These are phyloP conservation scores for Indri indri DNA, from an alignment of 2,113 vertebrate genomes.

Conservation along the genomic window DNA sequence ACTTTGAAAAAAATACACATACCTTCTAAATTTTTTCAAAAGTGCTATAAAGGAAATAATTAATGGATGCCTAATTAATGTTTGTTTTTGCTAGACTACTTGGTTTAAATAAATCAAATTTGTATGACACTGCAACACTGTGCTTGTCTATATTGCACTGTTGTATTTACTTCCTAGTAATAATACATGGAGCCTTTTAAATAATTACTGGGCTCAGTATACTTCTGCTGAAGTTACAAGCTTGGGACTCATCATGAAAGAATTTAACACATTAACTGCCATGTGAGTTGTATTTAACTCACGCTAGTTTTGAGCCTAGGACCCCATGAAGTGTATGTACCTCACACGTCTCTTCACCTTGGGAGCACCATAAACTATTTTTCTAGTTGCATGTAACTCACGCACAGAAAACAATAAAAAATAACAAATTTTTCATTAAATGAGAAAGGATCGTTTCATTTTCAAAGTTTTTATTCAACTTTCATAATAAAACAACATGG, in stretches of 20 bases:
- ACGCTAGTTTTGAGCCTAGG: too few species aligned
- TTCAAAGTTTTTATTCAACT: too few species aligned
- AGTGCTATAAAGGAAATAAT: background rate
- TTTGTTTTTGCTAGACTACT: background rate
- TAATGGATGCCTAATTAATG: background rate
- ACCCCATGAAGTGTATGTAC: too few species aligned
- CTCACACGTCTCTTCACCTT: too few species aligned
- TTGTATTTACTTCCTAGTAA: background rate
- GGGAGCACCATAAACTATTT: too few species aligned
- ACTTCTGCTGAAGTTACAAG: background rate
- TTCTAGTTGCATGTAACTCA: too few species aligned
- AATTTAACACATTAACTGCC: background rate
- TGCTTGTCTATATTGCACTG: background rate
- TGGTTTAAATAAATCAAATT: conserved; percentile 2
- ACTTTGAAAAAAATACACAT: background rate
- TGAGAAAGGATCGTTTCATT: too few species aligned
- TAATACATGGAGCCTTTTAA: background rate
- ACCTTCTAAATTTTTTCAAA: background rate
- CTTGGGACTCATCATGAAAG: background rate
- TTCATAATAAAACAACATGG: too few species aligned
- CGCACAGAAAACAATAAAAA: too few species aligned
- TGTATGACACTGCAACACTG: background rate
- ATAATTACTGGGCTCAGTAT: background rate
- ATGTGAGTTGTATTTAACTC: too few species aligned
- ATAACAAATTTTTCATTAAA: too few species aligned